Conservation (phyloP, 2,888 invertebrate genomes). For the Achlya flavicornis region DNA sequence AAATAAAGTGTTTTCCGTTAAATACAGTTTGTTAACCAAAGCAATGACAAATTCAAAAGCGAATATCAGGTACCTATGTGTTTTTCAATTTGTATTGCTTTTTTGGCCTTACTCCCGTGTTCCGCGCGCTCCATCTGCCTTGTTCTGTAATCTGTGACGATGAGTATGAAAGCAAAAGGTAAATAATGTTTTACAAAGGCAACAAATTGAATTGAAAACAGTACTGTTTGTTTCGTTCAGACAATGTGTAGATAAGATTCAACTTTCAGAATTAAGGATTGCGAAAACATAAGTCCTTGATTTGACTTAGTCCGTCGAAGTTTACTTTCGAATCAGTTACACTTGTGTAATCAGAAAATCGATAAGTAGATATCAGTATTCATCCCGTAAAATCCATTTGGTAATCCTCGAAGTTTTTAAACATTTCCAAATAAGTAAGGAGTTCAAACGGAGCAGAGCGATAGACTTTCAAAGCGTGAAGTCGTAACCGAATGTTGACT, state of each 20-base stretch:
- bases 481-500: conserved; percentile 57
- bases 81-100: too few species aligned
- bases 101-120: too few species aligned
- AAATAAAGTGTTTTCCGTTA: too few species aligned
- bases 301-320: neutral
- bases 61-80: too few species aligned
- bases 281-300: neutral
- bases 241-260: neutral
- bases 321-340: neutral
- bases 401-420: conserved; percentile 66
- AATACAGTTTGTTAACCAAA: too few species aligned
- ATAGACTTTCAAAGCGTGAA: conserved; percentile 67
- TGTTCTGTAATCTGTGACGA: too few species aligned
- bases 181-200: neutral
- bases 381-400: conserved; percentile 53
- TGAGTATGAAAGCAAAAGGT: neutral
- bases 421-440: conserved; percentile 69
- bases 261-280: neutral
- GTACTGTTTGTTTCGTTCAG: neutral
- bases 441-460: conserved; percentile 67
- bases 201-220: neutral
- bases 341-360: conserved; percentile 22
- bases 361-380: conserved; percentile 39
- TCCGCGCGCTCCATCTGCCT: too few species aligned
- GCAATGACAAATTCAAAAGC: too few species aligned